Evolutionary conservation across 2,797 vertebrate genomes (phyloP), one percentile per base, ranked within the genome.

Genomic region (Alauda arvensis): DNA sequence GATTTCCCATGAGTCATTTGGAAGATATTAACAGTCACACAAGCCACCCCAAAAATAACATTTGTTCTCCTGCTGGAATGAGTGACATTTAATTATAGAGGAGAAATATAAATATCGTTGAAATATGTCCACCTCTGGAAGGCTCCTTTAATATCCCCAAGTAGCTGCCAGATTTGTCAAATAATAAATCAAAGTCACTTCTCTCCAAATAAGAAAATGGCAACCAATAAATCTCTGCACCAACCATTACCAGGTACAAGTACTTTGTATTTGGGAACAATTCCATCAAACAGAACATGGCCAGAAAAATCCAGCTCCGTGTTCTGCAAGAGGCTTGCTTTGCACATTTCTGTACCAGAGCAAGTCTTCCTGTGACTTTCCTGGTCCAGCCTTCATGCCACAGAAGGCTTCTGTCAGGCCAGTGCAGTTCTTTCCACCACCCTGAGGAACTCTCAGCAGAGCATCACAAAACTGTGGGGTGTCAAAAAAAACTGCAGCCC

Each of bases 121-220:
- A 92, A 87, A 60, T 75, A 80, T 12, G 48, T 92, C 53, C 56
- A 62, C 49, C 37, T 81, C 28, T 69, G 65, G 70, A 68, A 92
- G 91, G 33, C 16, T 77, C 28, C n/a, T 75, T 94, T 87, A 28
- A 51, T 46, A 59, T 25, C 42, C 59, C 77, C 69, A 85, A 57
- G 65, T 60, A 83, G 65, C 55, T 75, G 79, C 65, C 89, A 95
- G 87, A 7, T 80, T 77, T 90, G 69, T 91, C 79, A 93, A 81
- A 52, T 57, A 87, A 60, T 90, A 40, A 45, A 76, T 91, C 62
- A 93, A 81, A 83, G 21, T 24, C 25, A 81, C n/a, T 78, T 92
- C 39, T 89, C 75, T 85, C 57, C n/a, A 56, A 88, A 84, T 1
- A 51, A 8, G 34, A 60, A 52, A 49, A 85, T 11, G 80, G 33